phyloP scores from a whole-genome alignment of 2,113 vertebrate species.

The Struthidea cinerea region DNA sequence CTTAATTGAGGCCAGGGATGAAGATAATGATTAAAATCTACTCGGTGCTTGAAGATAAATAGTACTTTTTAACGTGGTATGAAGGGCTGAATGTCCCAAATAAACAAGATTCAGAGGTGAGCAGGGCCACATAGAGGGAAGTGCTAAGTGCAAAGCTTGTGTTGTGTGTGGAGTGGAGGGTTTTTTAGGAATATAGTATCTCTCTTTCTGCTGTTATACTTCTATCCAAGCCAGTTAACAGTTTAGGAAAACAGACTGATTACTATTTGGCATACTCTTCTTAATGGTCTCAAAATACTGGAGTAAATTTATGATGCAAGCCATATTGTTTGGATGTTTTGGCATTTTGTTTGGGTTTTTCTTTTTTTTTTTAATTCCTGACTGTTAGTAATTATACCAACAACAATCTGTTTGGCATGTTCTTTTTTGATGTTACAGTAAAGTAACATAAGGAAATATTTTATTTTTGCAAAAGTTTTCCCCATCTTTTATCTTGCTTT shows the following conservation, averaged over 20 bases:
- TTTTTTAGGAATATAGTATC: not conserved
- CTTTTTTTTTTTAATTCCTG: not conserved
- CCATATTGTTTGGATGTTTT: not conserved
- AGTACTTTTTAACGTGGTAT: not conserved
- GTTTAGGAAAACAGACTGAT: not conserved
- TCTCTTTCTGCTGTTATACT: not conserved
- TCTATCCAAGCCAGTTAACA: not conserved
- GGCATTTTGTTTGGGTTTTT: not conserved
- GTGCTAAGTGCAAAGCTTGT: not conserved
- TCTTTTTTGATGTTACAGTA: not conserved
- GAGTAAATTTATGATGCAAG: not conserved
- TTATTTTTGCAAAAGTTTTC: not conserved
- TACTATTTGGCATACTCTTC: not conserved
- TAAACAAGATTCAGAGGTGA: not conserved
- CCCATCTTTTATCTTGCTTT: not conserved
- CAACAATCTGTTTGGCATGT: not conserved
- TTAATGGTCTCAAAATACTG: not conserved
- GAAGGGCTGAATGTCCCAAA: not conserved
- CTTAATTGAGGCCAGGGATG: not conserved
- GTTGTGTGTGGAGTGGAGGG: not conserved
- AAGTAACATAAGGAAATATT: not conserved
- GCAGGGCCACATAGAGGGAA: not conserved
- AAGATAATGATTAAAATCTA: slow-evolving; percentile 36
- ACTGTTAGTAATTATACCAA: not conserved
- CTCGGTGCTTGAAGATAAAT: not conserved